Evolutionary conservation across 1,140 invertebrate genomes (phyloP).

Genomic region (Magallana gigas): DNA sequence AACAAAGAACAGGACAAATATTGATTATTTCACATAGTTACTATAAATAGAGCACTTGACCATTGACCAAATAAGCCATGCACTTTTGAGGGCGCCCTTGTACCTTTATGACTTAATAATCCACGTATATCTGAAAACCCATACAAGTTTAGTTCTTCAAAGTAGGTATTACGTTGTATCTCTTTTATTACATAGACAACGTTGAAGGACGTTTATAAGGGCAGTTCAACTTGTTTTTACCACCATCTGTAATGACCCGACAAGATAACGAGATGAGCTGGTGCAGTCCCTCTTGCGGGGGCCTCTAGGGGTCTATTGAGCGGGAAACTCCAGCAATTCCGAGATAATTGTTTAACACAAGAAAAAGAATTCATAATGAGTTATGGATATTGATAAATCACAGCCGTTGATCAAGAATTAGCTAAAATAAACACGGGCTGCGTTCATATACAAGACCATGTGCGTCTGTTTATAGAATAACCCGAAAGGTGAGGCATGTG

Average conservation of each 20-base stretch:
- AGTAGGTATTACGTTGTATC: no score
- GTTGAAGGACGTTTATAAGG: no score
- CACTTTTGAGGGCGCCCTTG: no score
- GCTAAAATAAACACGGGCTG: slow-evolving; percentile 30
- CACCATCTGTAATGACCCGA: not conserved
- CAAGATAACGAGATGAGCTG: not conserved
- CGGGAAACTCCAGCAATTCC: not conserved
- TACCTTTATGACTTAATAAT: no score
- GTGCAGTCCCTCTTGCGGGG: not conserved
- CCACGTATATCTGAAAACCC: no score
- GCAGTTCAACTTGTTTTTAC: not conserved
- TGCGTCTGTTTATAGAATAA: slow-evolving; percentile 22
- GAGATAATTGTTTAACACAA: slow-evolving; percentile 22
- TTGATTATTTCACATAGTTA: no score
- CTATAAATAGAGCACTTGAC: no score
- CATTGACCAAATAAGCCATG: no score
- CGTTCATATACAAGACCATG: slow-evolving; percentile 15
- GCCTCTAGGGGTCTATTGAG: not conserved
- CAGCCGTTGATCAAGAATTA: slow-evolving; percentile 22
- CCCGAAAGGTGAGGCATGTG: slow-evolving; percentile 15
- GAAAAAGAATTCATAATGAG: slow-evolving; percentile 18
- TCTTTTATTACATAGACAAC: no score
- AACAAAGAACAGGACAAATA: no score
- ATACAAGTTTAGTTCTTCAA: no score
- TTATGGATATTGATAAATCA: slow-evolving; percentile 24